A percentile compares a stretch with the other conserved stretches of the same genome.
Conservation (phyloP, 2,888 invertebrate genomes). For the Agrotis segetum region DNA sequence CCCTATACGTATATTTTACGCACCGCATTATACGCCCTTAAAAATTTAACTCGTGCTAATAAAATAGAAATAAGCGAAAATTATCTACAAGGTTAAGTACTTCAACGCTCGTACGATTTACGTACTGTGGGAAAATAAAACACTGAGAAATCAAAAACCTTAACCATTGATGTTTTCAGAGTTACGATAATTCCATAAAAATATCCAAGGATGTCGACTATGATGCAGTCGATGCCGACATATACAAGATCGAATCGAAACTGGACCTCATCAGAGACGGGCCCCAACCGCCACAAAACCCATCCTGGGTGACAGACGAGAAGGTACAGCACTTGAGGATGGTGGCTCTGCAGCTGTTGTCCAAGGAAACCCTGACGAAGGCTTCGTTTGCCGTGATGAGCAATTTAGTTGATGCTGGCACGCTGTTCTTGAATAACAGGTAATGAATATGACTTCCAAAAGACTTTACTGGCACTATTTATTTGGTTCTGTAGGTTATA, state of each 20-base stretch:
- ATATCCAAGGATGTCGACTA: slow-evolving; percentile 79
- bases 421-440: slow-evolving; percentile 85
- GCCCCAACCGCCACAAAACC: slow-evolving; percentile 74
- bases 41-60: too few species aligned
- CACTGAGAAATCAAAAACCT: not conserved
- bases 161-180: slow-evolving; percentile 69
- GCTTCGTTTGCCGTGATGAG: slow-evolving; percentile 80
- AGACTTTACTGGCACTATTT: too few species aligned
- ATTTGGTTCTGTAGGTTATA: too few species aligned
- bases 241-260: slow-evolving; percentile 71
- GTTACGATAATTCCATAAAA: slow-evolving; percentile 75
- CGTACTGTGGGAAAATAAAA: too few species aligned
- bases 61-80: too few species aligned
- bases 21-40: too few species aligned
- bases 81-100: too few species aligned
- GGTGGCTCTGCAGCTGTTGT: slow-evolving; percentile 73
- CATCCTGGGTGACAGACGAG: slow-evolving; percentile 82
- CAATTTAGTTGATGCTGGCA: slow-evolving; percentile 84
- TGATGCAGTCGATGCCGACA: slow-evolving; percentile 68
- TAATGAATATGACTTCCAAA: slow-evolving; percentile 46
- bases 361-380: slow-evolving; percentile 80
- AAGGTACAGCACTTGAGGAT: slow-evolving; percentile 70
- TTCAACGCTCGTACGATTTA: too few species aligned
- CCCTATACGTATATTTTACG: too few species aligned
- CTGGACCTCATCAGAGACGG: slow-evolving; percentile 72